phyloP scores from a whole-genome alignment of 2,113 vertebrate genomes.

The Tupaia chinensis region DNA sequence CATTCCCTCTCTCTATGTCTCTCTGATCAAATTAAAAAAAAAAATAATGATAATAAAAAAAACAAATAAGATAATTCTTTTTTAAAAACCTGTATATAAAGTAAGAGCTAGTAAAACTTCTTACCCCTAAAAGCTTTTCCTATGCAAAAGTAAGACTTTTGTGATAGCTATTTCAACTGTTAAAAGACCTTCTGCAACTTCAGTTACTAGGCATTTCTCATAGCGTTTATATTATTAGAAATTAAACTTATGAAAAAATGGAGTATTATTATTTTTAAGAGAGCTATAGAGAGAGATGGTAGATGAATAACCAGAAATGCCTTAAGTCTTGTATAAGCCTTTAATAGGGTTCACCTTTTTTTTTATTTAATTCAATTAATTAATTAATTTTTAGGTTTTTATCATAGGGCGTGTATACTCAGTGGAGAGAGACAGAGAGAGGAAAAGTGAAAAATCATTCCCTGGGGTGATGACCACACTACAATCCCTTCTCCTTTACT shows the following conservation, averaged over 20 bases:
- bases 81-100: not conserved
- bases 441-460: no score
- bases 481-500: no score
- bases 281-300: not conserved
- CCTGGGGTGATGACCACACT: no score
- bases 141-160: not conserved
- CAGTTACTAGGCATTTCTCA: not conserved
- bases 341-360: not conserved
- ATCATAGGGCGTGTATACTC: no score
- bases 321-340: not conserved
- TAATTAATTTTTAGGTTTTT: not conserved
- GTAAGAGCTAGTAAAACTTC: not conserved
- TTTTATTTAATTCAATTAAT: not conserved
- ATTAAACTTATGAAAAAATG: not conserved
- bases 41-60: no score
- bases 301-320: constrained; percentile 25
- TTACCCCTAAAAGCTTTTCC: not conserved
- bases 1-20: no score
- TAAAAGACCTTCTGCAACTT: not conserved
- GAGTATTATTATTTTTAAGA: not conserved
- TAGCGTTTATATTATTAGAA: not conserved
- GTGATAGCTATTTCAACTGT: not conserved
- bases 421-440: no score
- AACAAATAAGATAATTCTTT: no score
- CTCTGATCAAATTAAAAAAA: no score